phyloP scores from a whole-genome alignment of 2,113 vertebrate species.

The Puma concolor region DNA sequence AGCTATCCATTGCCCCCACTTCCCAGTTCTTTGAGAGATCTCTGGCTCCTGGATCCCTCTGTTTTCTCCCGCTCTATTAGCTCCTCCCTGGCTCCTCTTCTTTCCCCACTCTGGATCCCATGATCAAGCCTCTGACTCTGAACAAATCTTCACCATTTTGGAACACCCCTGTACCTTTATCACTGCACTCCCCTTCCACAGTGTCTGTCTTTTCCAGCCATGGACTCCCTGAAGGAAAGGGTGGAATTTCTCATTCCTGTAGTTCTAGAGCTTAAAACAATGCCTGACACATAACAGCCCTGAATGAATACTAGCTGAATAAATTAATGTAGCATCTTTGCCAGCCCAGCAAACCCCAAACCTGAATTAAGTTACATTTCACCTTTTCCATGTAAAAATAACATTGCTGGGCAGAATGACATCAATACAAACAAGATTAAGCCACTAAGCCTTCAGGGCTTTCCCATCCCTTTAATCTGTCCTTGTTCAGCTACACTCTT shows the following conservation, averaged over 20 bases:
- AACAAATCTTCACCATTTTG: background rate
- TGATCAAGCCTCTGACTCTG: background rate
- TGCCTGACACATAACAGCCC: background rate
- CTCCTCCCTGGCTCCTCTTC: background rate
- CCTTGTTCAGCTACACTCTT: background rate
- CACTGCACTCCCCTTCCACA: background rate
- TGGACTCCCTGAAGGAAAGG: background rate
- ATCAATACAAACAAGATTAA: background rate
- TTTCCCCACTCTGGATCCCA: background rate
- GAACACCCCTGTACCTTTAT: background rate
- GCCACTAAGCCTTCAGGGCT: background rate
- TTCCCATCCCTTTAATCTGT: background rate
- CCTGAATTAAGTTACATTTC: background rate
- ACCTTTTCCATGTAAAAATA: background rate
- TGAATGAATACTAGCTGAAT: background rate
- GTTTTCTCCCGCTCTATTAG: background rate
- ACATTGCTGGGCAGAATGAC: background rate
- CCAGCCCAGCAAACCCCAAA: background rate
- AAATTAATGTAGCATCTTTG: background rate
- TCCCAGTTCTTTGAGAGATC: background rate
- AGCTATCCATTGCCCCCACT: background rate
- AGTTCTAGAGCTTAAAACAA: background rate
- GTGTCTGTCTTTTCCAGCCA: background rate
- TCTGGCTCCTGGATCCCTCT: background rate
- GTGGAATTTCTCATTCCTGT: background rate